Percentiles rank a stretch among this genome's conserved stretches.
Evolutionary conservation across 2,113 vertebrate genomes (phyloP).

Genomic region (Triplophysa siluroides): DNA sequence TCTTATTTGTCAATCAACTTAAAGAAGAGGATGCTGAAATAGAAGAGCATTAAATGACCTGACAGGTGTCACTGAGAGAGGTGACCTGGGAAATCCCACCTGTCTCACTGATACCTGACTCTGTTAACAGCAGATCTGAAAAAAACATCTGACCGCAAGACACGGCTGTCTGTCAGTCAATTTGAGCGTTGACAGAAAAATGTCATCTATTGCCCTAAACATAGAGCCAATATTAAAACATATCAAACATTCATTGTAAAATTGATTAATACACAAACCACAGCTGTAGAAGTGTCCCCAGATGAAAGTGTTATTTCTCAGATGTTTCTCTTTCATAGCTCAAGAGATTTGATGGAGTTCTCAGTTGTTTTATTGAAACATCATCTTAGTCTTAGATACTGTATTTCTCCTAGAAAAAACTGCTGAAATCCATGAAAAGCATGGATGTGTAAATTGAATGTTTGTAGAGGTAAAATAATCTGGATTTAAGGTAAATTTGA

Average conservation of each 20-base stretch:
- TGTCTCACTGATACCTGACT: not conserved
- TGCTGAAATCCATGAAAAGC: too few relatives aligned
- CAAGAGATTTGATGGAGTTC: too few relatives aligned
- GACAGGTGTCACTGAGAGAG: conserved; percentile 2
- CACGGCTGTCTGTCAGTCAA: not conserved
- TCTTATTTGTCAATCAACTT: not conserved
- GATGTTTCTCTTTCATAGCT: too few relatives aligned
- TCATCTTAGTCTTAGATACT: too few relatives aligned
- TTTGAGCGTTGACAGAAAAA: not conserved
- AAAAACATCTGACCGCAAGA: not conserved
- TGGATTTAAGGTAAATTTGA: too few relatives aligned
- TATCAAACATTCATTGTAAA: not conserved
- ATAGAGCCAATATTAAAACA: not conserved
- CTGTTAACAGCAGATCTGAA: not conserved
- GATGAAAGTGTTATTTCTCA: too few relatives aligned
- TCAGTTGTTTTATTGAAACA: too few relatives aligned
- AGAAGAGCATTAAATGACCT: not conserved
- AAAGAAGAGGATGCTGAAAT: not conserved
- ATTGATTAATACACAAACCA: too few relatives aligned
- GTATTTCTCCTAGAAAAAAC: too few relatives aligned
- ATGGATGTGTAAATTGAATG: too few relatives aligned
- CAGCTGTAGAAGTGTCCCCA: not conserved
- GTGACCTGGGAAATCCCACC: conserved; percentile 13
- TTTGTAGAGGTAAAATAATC: too few relatives aligned
- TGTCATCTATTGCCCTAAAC: conserved; percentile 31